Percentiles rank a stretch among this genome's conserved stretches.
phyloP scores from a whole-genome alignment of 30 jellyfish, hydroid and myxozoan genomes.

The Catostylus mosaicus region DNA sequence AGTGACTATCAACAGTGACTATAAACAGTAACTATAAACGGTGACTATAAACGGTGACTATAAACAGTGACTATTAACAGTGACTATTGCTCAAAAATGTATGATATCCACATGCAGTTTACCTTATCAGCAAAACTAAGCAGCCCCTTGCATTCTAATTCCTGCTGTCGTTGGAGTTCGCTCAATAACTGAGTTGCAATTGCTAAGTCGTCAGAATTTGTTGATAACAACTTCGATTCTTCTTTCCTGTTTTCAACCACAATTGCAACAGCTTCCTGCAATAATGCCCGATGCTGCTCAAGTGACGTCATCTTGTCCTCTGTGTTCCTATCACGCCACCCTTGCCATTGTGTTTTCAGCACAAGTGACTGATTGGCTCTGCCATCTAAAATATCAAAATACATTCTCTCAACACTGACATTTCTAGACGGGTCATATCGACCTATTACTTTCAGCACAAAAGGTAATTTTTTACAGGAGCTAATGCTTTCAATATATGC shows the following conservation, averaged over 20 bases:
- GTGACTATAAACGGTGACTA: too few relatives aligned
- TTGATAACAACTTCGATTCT: constrained; percentile 17
- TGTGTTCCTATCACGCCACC: constrained; percentile 64
- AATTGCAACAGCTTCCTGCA: constrained; percentile 90
- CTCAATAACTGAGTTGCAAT: constrained; percentile 63
- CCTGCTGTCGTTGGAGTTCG: constrained; percentile 78
- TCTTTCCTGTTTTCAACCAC: constrained; percentile 74
- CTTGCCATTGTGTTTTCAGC: constrained; percentile 85
- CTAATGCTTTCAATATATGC: too few relatives aligned
- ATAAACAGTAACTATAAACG: too few relatives aligned
- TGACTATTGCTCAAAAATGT: too few relatives aligned
- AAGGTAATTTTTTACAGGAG: too few relatives aligned
- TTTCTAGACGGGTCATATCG: too few relatives aligned
- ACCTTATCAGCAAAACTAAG: constrained; percentile 64
- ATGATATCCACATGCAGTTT: too few relatives aligned
- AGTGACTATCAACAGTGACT: too few relatives aligned
- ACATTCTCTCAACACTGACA: too few relatives aligned
- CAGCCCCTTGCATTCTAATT: constrained; percentile 59
- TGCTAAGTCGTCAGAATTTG: constrained; percentile 55
- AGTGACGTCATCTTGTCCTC: constrained; percentile 56
- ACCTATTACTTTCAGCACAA: too few relatives aligned
- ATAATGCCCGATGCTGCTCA: constrained; percentile 66
- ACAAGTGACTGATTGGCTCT: constrained; percentile 78
- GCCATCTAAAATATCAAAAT: constrained; percentile 60
- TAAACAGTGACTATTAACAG: too few relatives aligned